Evolutionary conservation across 2,797 vertebrate species (phyloP).

Genomic region (Echeneis naucrates): DNA sequence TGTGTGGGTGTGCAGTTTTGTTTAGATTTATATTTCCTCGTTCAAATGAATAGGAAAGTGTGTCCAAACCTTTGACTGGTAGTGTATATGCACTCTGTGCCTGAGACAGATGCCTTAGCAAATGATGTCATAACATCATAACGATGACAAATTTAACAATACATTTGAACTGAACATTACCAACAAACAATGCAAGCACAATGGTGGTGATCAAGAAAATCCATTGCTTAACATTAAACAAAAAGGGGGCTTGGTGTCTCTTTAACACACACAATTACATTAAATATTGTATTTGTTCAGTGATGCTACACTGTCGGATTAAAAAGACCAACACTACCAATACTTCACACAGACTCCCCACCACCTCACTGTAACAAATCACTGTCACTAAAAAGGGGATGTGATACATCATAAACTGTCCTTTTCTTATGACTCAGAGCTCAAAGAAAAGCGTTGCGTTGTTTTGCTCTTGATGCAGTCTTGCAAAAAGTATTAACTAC

Average conservation of each 20-base stretch:
- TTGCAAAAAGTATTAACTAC: background rate
- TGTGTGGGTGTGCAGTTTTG: background rate
- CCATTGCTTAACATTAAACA: background rate
- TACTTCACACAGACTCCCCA: background rate
- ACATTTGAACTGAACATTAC: background rate
- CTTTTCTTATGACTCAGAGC: constrained; percentile 25
- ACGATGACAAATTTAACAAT: background rate
- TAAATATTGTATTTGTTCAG: constrained; percentile 9
- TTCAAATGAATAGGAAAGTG: no score
- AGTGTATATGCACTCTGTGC: background rate
- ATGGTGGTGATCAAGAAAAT: background rate
- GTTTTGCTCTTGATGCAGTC: constrained; percentile 2
- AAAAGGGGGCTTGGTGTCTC: background rate
- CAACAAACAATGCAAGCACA: constrained; percentile 1
- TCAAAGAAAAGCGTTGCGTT: constrained; percentile 5
- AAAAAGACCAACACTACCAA: background rate
- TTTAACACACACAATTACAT: background rate
- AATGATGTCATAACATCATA: background rate
- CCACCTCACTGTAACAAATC: background rate
- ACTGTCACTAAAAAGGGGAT: constrained; percentile 22
- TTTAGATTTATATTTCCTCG: no score
- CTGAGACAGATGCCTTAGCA: background rate
- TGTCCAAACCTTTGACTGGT: no score
- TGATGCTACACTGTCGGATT: background rate
- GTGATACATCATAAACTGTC: constrained; percentile 3